phyloP scores from a whole-genome alignment of 2,113 vertebrate species.

The Eupsittula cactorum region DNA sequence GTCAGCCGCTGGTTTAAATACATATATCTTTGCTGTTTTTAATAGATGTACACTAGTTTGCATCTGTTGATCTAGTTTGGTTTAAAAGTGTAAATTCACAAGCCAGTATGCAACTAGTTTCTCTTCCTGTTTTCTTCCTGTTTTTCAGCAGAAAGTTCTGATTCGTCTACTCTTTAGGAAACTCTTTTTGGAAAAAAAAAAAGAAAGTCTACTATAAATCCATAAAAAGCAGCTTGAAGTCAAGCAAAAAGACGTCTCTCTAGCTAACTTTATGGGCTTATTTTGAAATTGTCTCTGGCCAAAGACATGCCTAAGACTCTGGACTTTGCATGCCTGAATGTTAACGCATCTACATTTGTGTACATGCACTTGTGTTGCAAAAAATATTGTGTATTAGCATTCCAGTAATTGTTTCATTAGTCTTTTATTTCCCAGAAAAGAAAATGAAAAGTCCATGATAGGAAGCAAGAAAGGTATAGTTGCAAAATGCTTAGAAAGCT shows the following conservation, averaged over 20 bases:
- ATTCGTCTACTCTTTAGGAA: neutral
- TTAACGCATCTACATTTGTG: neutral
- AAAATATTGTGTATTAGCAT: neutral
- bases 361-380: neutral
- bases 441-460: neutral
- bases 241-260: neutral
- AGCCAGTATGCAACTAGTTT: neutral
- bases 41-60: neutral
- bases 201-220: neutral
- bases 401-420: neutral
- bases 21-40: neutral
- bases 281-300: neutral
- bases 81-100: neutral
- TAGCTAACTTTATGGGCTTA: neutral
- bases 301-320: neutral
- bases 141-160: neutral
- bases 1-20: neutral
- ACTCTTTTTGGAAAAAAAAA: neutral
- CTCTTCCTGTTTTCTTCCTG: constrained; percentile 18
- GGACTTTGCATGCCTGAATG: rapidly evolving
- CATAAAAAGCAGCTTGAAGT: neutral
- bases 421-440: neutral
- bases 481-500: neutral
- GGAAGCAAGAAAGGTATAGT: neutral
- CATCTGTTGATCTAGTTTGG: neutral